Conservation (phyloP, 2,113 vertebrate species). For the Gavia stellata region DNA sequence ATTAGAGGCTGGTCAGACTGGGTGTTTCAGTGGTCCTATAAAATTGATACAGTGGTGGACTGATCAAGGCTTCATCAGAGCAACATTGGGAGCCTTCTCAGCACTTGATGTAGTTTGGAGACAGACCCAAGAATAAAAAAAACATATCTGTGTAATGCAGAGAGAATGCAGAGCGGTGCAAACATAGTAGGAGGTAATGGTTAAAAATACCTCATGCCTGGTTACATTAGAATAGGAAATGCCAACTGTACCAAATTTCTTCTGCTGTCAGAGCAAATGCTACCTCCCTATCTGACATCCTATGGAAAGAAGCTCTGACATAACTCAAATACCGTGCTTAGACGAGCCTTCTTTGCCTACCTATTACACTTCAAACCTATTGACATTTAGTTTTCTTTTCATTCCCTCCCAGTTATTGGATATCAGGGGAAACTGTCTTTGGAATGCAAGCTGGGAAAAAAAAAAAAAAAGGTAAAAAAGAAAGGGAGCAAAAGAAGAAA, state of each 20-base stretch:
- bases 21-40: not conserved
- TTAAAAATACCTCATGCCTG: slow-evolving; percentile 9
- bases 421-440: not conserved
- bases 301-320: not conserved
- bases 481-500: not conserved
- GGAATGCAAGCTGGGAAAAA: not conserved
- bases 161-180: not conserved
- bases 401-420: not conserved
- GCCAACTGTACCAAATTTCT: not conserved
- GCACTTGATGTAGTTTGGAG: not conserved
- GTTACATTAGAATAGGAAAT: not conserved
- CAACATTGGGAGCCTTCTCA: not conserved
- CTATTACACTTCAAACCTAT: not conserved
- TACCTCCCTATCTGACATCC: not conserved
- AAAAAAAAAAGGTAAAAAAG: not conserved
- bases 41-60: not conserved
- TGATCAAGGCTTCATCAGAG: not conserved
- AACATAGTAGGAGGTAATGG: not conserved
- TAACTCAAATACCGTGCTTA: not conserved
- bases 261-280: not conserved
- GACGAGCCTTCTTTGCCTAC: not conserved
- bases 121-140: not conserved
- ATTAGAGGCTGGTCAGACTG: not conserved
- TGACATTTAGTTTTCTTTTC: not conserved
- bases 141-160: not conserved